Base-by-base conservation (phyloP, 2,888 invertebrate genomes). In the Himalopsyche japonica region DNA sequence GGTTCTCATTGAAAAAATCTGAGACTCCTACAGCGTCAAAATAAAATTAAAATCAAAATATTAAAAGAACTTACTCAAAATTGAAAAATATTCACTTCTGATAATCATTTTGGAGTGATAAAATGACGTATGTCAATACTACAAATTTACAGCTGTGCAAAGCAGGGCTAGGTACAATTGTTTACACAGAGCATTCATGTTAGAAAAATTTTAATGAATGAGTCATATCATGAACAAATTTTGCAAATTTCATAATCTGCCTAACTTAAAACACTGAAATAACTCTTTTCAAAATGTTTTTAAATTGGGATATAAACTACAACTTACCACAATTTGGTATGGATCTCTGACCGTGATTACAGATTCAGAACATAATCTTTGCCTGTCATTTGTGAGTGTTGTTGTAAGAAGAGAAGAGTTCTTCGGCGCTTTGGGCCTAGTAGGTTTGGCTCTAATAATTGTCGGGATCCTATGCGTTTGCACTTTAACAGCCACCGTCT, bases 391-490 rank as follows among this genome's bases (percentile, higher is more conserved):
- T 6, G 37, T 10, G 82, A 80, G 83, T 0, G 96, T 96, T 0
- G 95, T 95, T 27, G 95, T 95, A 81, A 92, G 87, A 82, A 92
- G 87, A 3, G 92, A 89, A 6, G 91, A 89, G 87, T 92, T 92
- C 43, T 92, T 92, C 4, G 93, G 93, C 30, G 92, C 93, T 84
- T 94, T 93, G 0, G 93, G 93, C 88, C 94, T 92, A 0, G 91
- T 91, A 27, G 94, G 94, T 88, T 94, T 94, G 0, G 94, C 93
- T 84, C 95, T 91, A 84, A 97, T 97, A 89, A 97, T 97, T 70
- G 97, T 96, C 4, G 97, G 96, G 88, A 94, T 93, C 84, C 92
- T 91, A 24, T 92, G 87, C 78, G 90, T 88, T 24, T 91, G 89
- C n/a, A 90, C 88, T 12, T 90, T 89, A 78, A 92, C 90, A 88